These are phyloP conservation scores for Rhynchonycteris naso DNA, from an alignment of 2,797 vertebrate genomes.

Conservation along the genomic window DNA sequence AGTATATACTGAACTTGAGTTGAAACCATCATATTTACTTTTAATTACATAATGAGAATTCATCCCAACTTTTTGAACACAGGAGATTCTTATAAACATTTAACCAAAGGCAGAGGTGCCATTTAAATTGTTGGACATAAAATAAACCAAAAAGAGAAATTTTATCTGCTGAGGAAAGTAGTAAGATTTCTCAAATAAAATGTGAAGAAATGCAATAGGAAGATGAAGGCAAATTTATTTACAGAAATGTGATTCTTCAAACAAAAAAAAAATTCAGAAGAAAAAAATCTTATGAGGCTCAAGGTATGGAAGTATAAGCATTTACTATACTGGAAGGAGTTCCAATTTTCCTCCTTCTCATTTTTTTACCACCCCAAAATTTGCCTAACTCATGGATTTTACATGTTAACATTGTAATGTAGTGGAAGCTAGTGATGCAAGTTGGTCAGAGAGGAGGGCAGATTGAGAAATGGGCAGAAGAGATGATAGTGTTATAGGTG, in stretches of 20 bases:
- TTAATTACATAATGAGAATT: neutral
- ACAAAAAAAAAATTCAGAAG: neutral
- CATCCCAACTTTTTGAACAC: neutral
- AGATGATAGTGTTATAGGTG: accelerated
- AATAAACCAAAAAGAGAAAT: neutral
- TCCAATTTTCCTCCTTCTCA: neutral
- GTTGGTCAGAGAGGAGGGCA: neutral
- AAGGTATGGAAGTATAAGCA: neutral
- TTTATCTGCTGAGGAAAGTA: neutral
- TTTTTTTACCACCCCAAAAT: neutral
- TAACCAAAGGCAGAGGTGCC: neutral
- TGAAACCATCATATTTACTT: neutral
- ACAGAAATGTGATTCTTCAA: neutral
- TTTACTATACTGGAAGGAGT: neutral
- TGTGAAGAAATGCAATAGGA: neutral
- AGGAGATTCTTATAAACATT: neutral
- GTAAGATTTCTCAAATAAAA: neutral
- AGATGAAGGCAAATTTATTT: neutral
- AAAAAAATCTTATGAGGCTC: neutral
- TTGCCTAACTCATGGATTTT: neutral
- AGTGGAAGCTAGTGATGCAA: neutral
- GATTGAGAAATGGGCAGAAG: neutral
- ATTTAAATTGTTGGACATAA: neutral
- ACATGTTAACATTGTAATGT: neutral
- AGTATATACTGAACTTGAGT: neutral